These are phyloP conservation scores for Timema podura DNA, from an alignment of 2,888 invertebrate species.

Conservation along the genomic window DNA sequence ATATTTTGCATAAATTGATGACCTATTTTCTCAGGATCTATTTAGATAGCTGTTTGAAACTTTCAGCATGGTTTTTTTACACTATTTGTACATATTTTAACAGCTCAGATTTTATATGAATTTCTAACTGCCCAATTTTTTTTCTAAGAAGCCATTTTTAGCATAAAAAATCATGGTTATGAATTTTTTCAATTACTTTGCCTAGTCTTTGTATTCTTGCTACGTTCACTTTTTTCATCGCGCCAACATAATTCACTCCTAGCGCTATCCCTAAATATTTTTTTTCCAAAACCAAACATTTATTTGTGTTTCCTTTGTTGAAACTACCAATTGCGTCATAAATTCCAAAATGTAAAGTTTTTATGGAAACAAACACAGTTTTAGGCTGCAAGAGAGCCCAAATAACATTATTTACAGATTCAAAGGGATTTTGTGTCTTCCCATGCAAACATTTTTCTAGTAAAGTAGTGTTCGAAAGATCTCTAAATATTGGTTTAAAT, in stretches of 20 bases:
- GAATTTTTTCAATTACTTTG: background rate
- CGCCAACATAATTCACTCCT: background rate
- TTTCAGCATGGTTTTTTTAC: no score
- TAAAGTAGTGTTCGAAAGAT: conserved; percentile 7
- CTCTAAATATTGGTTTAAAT: conserved; percentile 17
- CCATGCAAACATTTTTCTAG: conserved; percentile 22
- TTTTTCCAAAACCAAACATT: conserved; percentile 12
- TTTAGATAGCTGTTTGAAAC: no score
- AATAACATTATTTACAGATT: no score
- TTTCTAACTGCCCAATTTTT: no score
- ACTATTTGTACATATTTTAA: no score
- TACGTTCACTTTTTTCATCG: background rate
- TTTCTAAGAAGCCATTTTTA: background rate
- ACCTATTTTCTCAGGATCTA: no score
- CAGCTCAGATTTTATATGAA: no score
- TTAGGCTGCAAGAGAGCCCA: no score
- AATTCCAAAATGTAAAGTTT: no score
- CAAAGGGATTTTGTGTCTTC: conserved; percentile 20
- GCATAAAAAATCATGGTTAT: background rate
- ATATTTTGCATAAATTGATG: no score
- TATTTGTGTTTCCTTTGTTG: background rate
- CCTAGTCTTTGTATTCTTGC: background rate
- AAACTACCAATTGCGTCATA: no score
- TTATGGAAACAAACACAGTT: no score
- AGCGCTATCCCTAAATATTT: conserved; percentile 4